These are phyloP conservation scores for Lateolabrax maculatus DNA, from an alignment of 2,797 vertebrate genomes.

Conservation along the genomic window DNA sequence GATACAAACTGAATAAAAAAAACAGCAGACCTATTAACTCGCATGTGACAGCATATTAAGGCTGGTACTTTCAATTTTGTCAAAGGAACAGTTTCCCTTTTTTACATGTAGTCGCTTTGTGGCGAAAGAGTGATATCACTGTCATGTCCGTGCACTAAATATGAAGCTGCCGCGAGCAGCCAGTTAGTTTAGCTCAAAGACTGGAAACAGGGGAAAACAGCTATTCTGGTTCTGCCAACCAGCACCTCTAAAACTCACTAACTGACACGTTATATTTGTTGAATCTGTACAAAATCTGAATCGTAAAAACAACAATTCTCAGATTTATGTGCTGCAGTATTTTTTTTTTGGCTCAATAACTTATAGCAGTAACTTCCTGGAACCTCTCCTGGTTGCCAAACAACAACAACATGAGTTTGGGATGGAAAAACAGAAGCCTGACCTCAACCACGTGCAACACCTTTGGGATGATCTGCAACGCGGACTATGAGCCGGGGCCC, in stretches of 20 bases:
- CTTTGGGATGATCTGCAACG: neutral
- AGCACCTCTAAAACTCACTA: neutral
- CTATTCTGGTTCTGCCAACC: neutral
- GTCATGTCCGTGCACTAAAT: neutral
- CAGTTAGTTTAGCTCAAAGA: neutral
- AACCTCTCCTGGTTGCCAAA: slow-evolving; percentile 39
- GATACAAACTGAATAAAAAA: neutral
- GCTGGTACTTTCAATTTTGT: neutral
- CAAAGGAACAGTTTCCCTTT: neutral
- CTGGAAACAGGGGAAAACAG: neutral
- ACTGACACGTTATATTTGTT: neutral
- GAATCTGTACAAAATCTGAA: neutral
- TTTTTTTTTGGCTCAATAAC: neutral
- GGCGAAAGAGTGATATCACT: neutral
- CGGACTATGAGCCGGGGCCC: neutral
- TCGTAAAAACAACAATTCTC: neutral
- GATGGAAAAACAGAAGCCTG: slow-evolving; percentile 17
- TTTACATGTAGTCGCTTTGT: neutral
- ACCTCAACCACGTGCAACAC: slow-evolving; percentile 8
- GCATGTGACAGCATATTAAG: neutral
- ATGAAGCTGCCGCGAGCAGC: neutral
- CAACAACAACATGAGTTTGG: slow-evolving; percentile 41
- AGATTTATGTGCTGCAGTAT: slow-evolving; percentile 1
- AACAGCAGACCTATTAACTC: neutral
- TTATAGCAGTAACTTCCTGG: slow-evolving; percentile 11